Conservation (phyloP, 2,113 vertebrate genomes). For the Oryzias melastigma region DNA sequence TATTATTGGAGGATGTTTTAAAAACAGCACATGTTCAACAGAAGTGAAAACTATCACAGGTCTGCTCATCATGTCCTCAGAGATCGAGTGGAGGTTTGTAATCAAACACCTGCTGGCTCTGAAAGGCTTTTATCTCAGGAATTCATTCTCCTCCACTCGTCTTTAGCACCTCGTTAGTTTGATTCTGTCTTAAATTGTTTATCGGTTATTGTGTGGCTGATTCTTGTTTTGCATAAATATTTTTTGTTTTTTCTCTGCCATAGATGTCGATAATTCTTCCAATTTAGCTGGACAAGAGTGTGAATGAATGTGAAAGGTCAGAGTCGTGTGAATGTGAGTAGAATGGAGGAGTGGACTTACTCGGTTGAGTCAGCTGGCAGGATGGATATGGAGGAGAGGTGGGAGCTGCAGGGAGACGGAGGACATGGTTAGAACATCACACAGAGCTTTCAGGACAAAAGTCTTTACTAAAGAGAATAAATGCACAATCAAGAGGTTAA, state of each 20-base stretch:
- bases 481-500: background rate
- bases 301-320: too few relatives aligned
- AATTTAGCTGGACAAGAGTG: too few relatives aligned
- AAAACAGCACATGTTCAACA: too few relatives aligned
- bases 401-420: conserved; percentile 80
- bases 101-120: conserved; percentile 17
- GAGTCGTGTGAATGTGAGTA: background rate
- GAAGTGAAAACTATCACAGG: conserved; percentile 40
- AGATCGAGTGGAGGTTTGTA: conserved; percentile 23
- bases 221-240: too few relatives aligned
- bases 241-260: too few relatives aligned
- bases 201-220: background rate
- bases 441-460: conserved; percentile 4
- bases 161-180: background rate
- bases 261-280: too few relatives aligned
- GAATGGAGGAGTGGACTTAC: conserved; percentile 78
- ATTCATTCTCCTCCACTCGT: background rate
- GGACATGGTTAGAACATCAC: conserved; percentile 55
- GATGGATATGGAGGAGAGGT: conserved; percentile 88
- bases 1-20: too few relatives aligned
- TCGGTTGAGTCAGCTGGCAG: conserved; percentile 90
- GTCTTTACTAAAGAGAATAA: conserved; percentile 2
- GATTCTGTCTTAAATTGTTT: background rate
- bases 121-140: background rate
- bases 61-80: conserved; percentile 23